Conservation (phyloP, 2,888 invertebrate species). For the Nymphalis c-album region DNA sequence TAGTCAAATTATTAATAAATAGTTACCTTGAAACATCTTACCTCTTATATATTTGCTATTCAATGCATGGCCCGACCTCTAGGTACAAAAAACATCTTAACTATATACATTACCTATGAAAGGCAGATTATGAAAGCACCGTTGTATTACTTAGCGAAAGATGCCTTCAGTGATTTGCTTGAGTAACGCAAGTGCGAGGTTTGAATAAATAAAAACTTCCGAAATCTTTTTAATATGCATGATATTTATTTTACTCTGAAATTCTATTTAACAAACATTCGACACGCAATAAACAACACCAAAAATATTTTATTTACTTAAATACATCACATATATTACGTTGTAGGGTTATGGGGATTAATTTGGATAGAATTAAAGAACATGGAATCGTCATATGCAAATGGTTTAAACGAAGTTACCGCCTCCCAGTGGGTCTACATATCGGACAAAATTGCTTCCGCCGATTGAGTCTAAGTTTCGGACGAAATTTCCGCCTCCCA, state of each 20-base stretch:
- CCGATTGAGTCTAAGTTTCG: slow-evolving; percentile 75
- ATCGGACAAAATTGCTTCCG: slow-evolving; percentile 74
- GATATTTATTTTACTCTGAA: slow-evolving; percentile 40
- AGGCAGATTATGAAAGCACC: slow-evolving; percentile 25
- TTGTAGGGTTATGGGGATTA: slow-evolving; percentile 40
- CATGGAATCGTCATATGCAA: slow-evolving; percentile 5
- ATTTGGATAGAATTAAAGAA: slow-evolving; percentile 20
- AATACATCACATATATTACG: slow-evolving; percentile 57
- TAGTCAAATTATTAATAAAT: slow-evolving; percentile 6
- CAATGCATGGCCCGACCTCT: slow-evolving; percentile 13
- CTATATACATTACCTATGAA: slow-evolving; percentile 4
- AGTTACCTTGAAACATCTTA: slow-evolving; percentile 35
- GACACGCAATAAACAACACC: slow-evolving; percentile 38
- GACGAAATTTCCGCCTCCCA: slow-evolving; percentile 73
- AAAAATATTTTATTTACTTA: slow-evolving; percentile 36
- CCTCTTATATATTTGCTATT: slow-evolving; percentile 29
- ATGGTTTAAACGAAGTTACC: slow-evolving; percentile 62
- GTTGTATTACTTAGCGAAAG: slow-evolving; percentile 11
- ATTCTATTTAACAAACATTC: slow-evolving; percentile 19
- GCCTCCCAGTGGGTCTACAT: slow-evolving; percentile 65
- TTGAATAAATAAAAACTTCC: slow-evolving; percentile 20
- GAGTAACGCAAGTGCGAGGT: slow-evolving; percentile 15
- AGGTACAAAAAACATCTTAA: slow-evolving; percentile 9
- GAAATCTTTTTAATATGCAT: slow-evolving; percentile 33
- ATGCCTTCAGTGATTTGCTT: slow-evolving; percentile 5